Conservation (phyloP, 2,113 vertebrate genomes). For the Cinclus mexicanus region DNA sequence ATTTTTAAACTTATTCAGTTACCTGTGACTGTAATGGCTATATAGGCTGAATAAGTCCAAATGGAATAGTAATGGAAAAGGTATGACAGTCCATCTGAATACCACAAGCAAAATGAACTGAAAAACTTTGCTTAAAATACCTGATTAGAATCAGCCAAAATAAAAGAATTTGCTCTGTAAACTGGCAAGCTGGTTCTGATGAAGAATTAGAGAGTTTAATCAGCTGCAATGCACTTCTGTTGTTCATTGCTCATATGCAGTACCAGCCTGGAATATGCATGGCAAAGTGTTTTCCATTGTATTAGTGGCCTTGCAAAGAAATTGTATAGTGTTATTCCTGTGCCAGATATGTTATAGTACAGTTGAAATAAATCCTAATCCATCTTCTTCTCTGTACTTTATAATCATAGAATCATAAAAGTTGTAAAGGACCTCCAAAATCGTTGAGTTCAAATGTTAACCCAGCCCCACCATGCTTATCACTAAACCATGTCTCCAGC, state of each 20-base stretch:
- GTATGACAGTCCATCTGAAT: neutral
- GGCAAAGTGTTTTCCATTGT: neutral
- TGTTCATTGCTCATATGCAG: neutral
- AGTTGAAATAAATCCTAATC: neutral
- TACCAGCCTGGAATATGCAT: neutral
- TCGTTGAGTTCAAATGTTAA: neutral
- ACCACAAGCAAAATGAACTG: neutral
- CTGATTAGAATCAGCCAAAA: neutral
- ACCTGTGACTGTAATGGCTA: neutral
- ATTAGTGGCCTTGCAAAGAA: neutral
- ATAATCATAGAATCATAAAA: neutral
- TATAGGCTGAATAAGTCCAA: neutral
- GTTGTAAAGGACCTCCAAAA: neutral
- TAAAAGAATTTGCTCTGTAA: neutral
- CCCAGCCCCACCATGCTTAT: rapidly evolving
- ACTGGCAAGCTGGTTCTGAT: neutral
- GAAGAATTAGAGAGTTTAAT: neutral
- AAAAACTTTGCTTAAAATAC: neutral
- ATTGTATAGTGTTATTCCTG: neutral
- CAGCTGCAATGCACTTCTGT: neutral
- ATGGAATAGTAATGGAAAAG: neutral
- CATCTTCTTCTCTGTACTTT: neutral
- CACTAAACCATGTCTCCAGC: rapidly evolving
- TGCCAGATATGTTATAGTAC: neutral
- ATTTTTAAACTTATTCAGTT: neutral